phyloP scores from a whole-genome alignment of 1,140 invertebrate species.

The Arctopsyche grandis region DNA sequence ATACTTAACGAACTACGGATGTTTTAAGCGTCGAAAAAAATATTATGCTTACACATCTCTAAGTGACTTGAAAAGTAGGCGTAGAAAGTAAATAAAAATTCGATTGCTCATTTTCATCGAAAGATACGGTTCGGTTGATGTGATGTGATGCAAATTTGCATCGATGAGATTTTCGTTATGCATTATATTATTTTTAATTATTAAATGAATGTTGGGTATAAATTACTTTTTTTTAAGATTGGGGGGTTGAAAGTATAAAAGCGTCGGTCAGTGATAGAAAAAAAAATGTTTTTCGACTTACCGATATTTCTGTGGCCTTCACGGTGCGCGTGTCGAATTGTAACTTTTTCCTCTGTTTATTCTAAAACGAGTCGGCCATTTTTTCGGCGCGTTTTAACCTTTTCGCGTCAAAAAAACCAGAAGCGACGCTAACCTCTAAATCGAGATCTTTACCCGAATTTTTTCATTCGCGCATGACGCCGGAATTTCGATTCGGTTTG shows the following conservation, averaged over 20 bases:
- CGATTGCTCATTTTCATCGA: too few species aligned
- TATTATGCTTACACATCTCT: too few species aligned
- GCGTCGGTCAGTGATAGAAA: background rate
- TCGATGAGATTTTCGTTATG: too few species aligned
- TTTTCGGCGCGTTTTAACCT: background rate
- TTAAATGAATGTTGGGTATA: too few species aligned
- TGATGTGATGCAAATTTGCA: too few species aligned
- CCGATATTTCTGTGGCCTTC: background rate
- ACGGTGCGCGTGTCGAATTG: background rate
- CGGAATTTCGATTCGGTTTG: conserved; percentile 3
- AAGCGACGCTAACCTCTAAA: background rate
- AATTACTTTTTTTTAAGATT: too few species aligned
- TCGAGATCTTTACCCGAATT: background rate
- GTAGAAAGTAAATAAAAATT: too few species aligned
- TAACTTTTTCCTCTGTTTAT: background rate
- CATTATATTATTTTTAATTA: too few species aligned
- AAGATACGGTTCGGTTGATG: too few species aligned
- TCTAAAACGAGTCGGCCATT: background rate
- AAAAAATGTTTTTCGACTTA: conserved; percentile 1
- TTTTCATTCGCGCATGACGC: background rate
- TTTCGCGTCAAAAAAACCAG: conserved; percentile 8
- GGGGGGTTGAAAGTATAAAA: too few species aligned
- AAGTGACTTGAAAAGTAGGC: background rate
- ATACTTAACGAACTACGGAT: conserved; percentile 28
- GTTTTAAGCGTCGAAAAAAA: background rate